A percentile compares a stretch with the other conserved stretches of the same genome.
Conservation (phyloP, 2,797 vertebrate species). For the Cryptoblepharus egeriae region DNA sequence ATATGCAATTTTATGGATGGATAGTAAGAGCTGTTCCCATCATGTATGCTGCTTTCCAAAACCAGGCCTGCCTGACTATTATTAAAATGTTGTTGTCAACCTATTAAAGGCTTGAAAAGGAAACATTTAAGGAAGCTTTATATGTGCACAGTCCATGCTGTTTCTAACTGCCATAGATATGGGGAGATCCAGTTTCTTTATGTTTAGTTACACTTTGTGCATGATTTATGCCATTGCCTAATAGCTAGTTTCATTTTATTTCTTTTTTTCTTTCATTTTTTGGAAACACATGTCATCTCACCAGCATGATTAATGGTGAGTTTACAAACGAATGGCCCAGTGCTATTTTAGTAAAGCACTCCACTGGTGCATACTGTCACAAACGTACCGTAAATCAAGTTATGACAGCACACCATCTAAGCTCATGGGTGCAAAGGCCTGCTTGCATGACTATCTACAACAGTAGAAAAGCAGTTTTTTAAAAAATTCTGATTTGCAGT, state of each 20-base stretch:
- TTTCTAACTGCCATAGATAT: conserved; percentile 61
- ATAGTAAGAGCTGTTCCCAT: conserved; percentile 70
- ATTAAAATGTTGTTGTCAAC: conserved; percentile 75
- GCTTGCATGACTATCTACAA: no score
- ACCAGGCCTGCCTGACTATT: conserved; percentile 68
- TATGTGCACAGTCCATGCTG: conserved; percentile 54
- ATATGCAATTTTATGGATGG: conserved; percentile 62
- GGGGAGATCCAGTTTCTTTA: conserved; percentile 60
- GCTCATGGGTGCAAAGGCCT: no score
- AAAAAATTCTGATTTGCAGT: no score
- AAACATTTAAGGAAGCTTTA: conserved; percentile 70
- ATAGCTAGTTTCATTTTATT: conserved; percentile 9
- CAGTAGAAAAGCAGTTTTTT: no score
- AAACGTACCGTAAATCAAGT: no score
- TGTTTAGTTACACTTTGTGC: conserved; percentile 71
- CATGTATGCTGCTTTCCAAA: conserved; percentile 64
- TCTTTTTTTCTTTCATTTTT: not conserved
- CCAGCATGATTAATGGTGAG: no score
- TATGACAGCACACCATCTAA: no score
- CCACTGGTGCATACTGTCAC: no score
- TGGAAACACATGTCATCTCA: not conserved
- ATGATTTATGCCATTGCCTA: conserved; percentile 56
- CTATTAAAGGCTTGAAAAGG: conserved; percentile 72
- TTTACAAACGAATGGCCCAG: not conserved
- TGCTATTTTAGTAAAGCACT: no score